phyloP scores from a whole-genome alignment of 92 coral and sea anemone genomes.

The Umimayanthus kanabou region DNA sequence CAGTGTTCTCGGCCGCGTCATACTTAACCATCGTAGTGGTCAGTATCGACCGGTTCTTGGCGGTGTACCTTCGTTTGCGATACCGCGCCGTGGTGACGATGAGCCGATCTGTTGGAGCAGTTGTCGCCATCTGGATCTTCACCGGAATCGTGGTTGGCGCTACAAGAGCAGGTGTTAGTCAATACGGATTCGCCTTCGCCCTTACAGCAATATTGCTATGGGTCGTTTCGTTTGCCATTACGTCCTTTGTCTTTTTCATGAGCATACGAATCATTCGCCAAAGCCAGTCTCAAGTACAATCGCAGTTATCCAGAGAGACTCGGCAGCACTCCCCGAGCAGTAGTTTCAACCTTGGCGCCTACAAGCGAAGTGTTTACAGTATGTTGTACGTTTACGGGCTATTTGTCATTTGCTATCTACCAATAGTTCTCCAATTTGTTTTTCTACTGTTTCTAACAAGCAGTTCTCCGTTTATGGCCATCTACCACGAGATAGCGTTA shows the following conservation, averaged over 20 bases:
- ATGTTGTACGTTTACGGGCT: constrained; percentile 16
- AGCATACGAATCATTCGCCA: constrained; percentile 1
- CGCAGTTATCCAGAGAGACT: neutral
- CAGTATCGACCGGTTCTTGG: constrained; percentile 21
- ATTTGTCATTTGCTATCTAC: constrained; percentile 4
- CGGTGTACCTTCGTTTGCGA: constrained; percentile 4
- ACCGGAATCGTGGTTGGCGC: constrained; percentile 13
- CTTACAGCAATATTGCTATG: constrained; percentile 4
- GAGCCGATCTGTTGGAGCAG: constrained; percentile 6
- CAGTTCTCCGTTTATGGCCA: neutral
- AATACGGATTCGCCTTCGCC: constrained; percentile 2
- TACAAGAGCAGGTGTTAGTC: neutral
- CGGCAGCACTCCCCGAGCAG: neutral
- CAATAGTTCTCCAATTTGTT: constrained; percentile 6
- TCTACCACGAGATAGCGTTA: neutral
- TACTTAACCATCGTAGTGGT: constrained; percentile 4
- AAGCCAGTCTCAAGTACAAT: constrained; percentile 10
- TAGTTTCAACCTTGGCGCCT: constrained; percentile 10
- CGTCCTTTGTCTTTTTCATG: constrained; percentile 17
- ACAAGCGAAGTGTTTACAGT: constrained; percentile 17
- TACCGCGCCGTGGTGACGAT: constrained; percentile 13
- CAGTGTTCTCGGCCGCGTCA: constrained; percentile 11
- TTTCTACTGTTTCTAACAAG: neutral
- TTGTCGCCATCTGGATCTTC: neutral
- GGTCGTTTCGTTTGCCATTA: constrained; percentile 10